Evolutionary conservation across 1,140 invertebrate species (phyloP).

Genomic region (Chrysoperla carnea): DNA sequence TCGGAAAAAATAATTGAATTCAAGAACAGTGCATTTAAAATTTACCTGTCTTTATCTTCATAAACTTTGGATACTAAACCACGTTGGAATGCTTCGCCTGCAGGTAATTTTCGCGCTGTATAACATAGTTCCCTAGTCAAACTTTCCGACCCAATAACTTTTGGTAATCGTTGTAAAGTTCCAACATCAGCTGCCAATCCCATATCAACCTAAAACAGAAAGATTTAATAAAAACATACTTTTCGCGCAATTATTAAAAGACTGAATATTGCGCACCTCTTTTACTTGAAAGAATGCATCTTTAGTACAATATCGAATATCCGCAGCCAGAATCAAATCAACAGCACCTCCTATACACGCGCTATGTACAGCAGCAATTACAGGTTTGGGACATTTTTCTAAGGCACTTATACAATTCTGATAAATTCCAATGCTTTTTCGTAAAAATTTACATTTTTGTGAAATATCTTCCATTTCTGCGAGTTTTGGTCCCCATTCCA

Average conservation of each 20-base stretch:
- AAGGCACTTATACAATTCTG: slow-evolving; percentile 64
- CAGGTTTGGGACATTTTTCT: slow-evolving; percentile 71
- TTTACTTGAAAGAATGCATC: slow-evolving; percentile 90
- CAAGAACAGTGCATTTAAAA: too few species aligned
- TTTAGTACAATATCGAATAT: slow-evolving; percentile 80
- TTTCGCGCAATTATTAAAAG: background rate
- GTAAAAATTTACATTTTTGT: slow-evolving; percentile 51
- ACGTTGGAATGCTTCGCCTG: slow-evolving; percentile 57
- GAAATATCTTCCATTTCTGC: slow-evolving; percentile 58
- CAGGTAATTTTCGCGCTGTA: slow-evolving; percentile 64
- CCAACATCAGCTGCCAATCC: slow-evolving; percentile 93
- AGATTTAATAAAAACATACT: slow-evolving; percentile 1
- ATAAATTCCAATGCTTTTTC: slow-evolving; percentile 44
- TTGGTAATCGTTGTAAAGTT: slow-evolving; percentile 83
- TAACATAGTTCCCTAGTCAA: slow-evolving; percentile 72
- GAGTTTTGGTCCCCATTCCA: slow-evolving; percentile 34
- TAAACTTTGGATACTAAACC: slow-evolving; percentile 65
- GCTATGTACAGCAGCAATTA: slow-evolving; percentile 72
- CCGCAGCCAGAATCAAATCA: slow-evolving; percentile 69
- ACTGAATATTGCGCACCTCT: slow-evolving; percentile 38
- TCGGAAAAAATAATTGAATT: too few species aligned
- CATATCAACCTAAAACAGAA: slow-evolving; percentile 30
- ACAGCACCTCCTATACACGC: slow-evolving; percentile 85
- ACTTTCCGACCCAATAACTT: slow-evolving; percentile 77
- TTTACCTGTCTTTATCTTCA: slow-evolving; percentile 46